Conservation (phyloP, 2,797 vertebrate species). For the Pipistrellus nathusii region DNA sequence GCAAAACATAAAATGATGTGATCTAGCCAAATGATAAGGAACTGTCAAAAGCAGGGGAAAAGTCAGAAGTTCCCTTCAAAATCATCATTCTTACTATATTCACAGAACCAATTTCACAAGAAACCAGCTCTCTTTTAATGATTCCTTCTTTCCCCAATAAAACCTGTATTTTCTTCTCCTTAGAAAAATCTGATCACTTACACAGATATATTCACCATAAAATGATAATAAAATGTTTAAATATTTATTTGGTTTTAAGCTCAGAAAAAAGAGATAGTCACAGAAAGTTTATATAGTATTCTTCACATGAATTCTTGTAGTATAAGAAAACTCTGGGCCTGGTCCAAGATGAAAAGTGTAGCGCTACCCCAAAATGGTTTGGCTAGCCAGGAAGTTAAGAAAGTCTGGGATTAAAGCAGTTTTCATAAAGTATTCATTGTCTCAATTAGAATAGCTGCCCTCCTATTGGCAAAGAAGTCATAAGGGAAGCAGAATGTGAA, state of each 20-base stretch:
- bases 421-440: conserved; percentile 82
- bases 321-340: conserved; percentile 77
- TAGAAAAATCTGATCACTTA: conserved; percentile 69
- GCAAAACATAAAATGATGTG: neutral
- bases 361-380: conserved; percentile 84
- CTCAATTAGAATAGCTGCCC: conserved; percentile 80
- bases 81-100: neutral
- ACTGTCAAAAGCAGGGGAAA: neutral
- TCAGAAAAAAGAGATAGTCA: conserved; percentile 73
- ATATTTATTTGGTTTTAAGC: conserved; percentile 83
- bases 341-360: conserved; percentile 82
- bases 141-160: neutral
- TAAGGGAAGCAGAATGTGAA: conserved; percentile 80
- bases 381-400: conserved; percentile 82
- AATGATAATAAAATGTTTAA: conserved; percentile 81
- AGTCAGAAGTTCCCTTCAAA: neutral
- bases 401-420: conserved; percentile 81
- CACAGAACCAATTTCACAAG: conserved; percentile 42
- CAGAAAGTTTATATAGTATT: conserved; percentile 78
- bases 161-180: neutral
- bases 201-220: conserved; percentile 63
- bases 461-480: conserved; percentile 82
- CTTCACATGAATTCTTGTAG: conserved; percentile 81
- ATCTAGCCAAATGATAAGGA: neutral
- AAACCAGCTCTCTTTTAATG: conserved; percentile 22